These are phyloP conservation scores for Nothocercus nigrocapillus DNA, from an alignment of 2,113 vertebrate genomes.

Conservation along the genomic window DNA sequence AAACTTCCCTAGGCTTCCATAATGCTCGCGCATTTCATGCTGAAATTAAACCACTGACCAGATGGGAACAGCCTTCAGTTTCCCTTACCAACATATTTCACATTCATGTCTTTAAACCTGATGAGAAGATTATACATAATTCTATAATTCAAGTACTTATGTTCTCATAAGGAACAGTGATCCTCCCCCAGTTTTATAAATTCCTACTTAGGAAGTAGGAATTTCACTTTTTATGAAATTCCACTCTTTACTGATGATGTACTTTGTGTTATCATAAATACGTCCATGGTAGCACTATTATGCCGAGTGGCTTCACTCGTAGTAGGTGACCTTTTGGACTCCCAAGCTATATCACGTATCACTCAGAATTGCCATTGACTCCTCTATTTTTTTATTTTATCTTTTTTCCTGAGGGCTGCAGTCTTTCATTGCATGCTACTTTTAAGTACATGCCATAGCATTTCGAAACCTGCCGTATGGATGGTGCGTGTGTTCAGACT, in stretches of 20 bases:
- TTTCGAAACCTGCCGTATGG: too few species aligned
- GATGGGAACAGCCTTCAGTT: neutral
- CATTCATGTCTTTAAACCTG: neutral
- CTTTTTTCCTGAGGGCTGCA: neutral
- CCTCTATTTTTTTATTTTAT: neutral
- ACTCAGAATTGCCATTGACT: neutral
- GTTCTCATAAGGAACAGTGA: neutral
- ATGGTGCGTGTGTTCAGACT: neutral
- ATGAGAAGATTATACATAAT: neutral
- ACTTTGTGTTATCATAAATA: neutral
- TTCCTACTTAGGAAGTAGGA: neutral
- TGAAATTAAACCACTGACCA: neutral
- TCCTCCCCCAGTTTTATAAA: neutral
- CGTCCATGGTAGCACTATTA: neutral
- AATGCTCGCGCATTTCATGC: neutral
- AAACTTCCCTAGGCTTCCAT: neutral
- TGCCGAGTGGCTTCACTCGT: neutral
- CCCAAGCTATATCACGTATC: neutral
- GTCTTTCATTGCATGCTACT: neutral
- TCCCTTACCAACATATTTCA: accelerated
- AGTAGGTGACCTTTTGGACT: neutral
- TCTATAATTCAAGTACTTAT: neutral
- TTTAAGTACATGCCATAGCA: neutral
- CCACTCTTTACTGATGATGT: neutral
- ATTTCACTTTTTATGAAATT: neutral